A percentile compares a stretch with the other conserved stretches of the same genome.
These are phyloP conservation scores for Galago senegalensis DNA, from an alignment of 2,797 vertebrate genomes.

Conservation along the genomic window DNA sequence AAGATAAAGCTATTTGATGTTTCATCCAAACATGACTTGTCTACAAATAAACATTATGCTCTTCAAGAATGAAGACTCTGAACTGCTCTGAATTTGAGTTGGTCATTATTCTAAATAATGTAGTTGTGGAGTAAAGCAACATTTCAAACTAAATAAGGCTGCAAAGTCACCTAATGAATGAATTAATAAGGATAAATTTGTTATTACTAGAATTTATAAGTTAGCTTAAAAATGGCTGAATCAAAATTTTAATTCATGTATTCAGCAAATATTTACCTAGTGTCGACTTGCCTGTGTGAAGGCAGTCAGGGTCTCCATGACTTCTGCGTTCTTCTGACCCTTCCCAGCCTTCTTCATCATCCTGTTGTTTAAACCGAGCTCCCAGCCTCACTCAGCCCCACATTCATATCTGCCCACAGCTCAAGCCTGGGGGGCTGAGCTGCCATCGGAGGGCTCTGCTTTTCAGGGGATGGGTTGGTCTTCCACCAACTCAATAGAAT, in stretches of 20 bases:
- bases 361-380: background rate
- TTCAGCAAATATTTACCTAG: background rate
- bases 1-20: background rate
- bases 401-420: too few relatives aligned
- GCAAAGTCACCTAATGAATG: background rate
- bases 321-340: background rate
- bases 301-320: too few relatives aligned
- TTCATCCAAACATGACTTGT: background rate
- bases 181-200: background rate
- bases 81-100: background rate
- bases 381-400: too few relatives aligned
- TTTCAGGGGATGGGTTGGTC: too few relatives aligned
- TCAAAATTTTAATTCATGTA: background rate
- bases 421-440: too few relatives aligned
- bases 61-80: background rate
- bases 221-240: background rate
- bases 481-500: background rate
- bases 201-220: background rate
- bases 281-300: fast-evolving
- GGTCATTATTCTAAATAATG: background rate
- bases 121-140: background rate
- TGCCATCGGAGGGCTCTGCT: too few relatives aligned
- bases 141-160: background rate
- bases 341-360: background rate
- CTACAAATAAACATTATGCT: background rate